Conservation (phyloP, 2,113 vertebrate species). For the Pavo muticus region DNA sequence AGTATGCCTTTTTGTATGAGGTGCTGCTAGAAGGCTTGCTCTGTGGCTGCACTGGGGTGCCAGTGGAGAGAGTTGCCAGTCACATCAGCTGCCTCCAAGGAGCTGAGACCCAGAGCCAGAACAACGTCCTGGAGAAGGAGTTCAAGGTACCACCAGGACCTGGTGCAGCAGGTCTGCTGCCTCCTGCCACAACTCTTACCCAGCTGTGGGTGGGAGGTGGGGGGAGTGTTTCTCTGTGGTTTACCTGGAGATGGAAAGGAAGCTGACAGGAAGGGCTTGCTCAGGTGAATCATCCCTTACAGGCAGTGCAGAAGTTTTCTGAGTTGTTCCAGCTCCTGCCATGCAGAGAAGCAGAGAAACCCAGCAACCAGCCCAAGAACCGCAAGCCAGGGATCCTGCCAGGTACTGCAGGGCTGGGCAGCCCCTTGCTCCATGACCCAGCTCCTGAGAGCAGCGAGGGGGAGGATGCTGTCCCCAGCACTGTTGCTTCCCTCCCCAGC, state of each 20-base stretch:
- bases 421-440: not conserved
- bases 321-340: conserved; percentile 65
- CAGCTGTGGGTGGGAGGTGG: not conserved
- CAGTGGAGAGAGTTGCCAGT: not conserved
- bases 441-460: rapidly evolving
- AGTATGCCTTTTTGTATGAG: conserved; percentile 70
- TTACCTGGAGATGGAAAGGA: not conserved
- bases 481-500: not conserved
- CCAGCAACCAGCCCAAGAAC: conserved; percentile 67
- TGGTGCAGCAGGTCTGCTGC: not conserved
- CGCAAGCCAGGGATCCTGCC: conserved; percentile 62
- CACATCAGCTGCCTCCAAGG: not conserved
- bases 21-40: conserved; percentile 62
- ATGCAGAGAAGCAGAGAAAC: conserved; percentile 56
- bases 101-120: not conserved
- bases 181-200: rapidly evolving
- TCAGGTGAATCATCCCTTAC: not conserved
- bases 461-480: rapidly evolving
- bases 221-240: not conserved
- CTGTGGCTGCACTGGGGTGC: conserved; percentile 35
- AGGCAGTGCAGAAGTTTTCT: conserved; percentile 62
- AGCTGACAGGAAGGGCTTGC: not conserved
- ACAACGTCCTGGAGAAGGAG: conserved; percentile 24
- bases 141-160: conserved; percentile 61
- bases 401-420: conserved; percentile 15